Conservation (phyloP, 37 sponge, comb jelly and placozoan species). For the Petrosia ficiformis region DNA sequence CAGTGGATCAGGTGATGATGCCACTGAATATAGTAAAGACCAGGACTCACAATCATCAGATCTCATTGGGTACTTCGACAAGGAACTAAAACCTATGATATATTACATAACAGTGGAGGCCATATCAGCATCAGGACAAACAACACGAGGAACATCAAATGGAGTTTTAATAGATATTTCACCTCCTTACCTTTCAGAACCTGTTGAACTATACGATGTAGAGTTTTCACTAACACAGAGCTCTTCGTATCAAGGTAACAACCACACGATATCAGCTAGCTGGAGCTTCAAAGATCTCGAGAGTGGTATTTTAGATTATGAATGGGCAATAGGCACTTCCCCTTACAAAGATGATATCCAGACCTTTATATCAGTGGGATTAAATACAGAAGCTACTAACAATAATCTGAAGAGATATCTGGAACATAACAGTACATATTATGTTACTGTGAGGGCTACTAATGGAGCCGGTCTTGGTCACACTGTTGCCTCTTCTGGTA, state of each 20-base stretch:
- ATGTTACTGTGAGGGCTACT: constrained; percentile 55
- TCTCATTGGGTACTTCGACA: constrained; percentile 2
- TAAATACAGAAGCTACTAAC: constrained; percentile 29
- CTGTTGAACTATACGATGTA: constrained; percentile 68
- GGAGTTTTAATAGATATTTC: constrained; percentile 74
- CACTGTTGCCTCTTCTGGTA: constrained; percentile 44
- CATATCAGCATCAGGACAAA: constrained; percentile 65
- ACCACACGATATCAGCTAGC: constrained; percentile 59
- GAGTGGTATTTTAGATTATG: constrained; percentile 73
- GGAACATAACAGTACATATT: constrained; percentile 62
- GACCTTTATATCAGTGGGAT: constrained; percentile 38
- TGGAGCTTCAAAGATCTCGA: constrained; percentile 68
- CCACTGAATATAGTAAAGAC: too few relatives aligned
- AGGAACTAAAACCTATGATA: constrained; percentile 37
- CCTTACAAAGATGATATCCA: constrained; percentile 45
- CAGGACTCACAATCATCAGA: not conserved
- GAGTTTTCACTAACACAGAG: constrained; percentile 45
- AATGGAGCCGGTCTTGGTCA: constrained; percentile 71
- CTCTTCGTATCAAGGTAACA: constrained; percentile 59
- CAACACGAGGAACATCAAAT: constrained; percentile 31
- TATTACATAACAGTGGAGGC: constrained; percentile 78
- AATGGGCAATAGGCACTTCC: constrained; percentile 69
- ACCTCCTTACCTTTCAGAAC: constrained; percentile 36
- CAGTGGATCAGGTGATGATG: too few relatives aligned
- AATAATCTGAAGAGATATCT: constrained; percentile 27